phyloP scores from a whole-genome alignment of 1,140 invertebrate genomes.

The Stegodyphus dumicola region DNA sequence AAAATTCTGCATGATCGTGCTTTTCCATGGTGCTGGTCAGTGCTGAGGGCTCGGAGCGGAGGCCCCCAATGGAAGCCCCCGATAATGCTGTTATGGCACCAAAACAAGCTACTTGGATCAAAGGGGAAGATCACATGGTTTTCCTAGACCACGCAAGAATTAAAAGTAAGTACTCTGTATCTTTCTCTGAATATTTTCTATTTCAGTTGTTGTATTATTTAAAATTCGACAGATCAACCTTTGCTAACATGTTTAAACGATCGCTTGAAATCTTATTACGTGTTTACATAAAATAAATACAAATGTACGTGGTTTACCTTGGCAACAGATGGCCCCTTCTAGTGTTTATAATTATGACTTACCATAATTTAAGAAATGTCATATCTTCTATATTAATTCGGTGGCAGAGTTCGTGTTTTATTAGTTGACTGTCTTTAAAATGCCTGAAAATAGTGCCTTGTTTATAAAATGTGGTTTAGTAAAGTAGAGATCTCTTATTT shows the following conservation, averaged over 20 bases:
- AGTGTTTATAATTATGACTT: too few relatives aligned
- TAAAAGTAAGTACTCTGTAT: constrained; percentile 74
- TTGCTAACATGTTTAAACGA: too few relatives aligned
- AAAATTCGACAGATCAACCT: too few relatives aligned
- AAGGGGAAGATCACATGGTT: constrained; percentile 79
- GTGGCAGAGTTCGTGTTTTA: too few relatives aligned
- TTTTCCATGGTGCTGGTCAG: constrained; percentile 62
- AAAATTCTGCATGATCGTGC: constrained; percentile 38
- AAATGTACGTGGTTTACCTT: constrained; percentile 52
- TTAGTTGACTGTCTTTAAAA: too few relatives aligned
- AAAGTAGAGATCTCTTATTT: too few relatives aligned
- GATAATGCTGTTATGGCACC: constrained; percentile 67
- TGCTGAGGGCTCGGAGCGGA: constrained; percentile 43
- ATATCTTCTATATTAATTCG: too few relatives aligned
- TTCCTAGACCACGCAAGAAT: constrained; percentile 79
- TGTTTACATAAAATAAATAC: not conserved
- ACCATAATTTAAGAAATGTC: too few relatives aligned
- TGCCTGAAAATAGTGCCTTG: too few relatives aligned
- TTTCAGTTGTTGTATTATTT: not conserved
- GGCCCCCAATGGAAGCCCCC: constrained; percentile 64
- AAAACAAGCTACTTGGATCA: constrained; percentile 73
- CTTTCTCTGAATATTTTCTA: not conserved
- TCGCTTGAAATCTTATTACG: not conserved
- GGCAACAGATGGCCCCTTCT: constrained; percentile 36
- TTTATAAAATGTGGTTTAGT: too few relatives aligned